Percentiles rank a stretch among this genome's conserved stretches.
Conservation (phyloP, 2,888 invertebrate species). For the Agelastica alni region DNA sequence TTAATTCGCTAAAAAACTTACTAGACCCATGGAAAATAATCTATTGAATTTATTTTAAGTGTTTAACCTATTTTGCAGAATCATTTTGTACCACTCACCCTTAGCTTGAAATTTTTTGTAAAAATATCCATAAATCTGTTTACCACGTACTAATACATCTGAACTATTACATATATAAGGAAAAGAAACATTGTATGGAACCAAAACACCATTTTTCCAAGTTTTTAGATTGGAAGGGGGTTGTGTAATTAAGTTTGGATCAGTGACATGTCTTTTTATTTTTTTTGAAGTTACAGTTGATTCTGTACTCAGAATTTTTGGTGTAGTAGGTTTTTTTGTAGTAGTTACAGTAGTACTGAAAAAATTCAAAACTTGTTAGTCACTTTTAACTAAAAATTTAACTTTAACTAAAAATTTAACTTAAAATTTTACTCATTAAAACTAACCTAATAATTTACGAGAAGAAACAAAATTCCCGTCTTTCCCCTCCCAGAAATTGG, state of each 20-base stretch:
- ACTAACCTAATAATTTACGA: too few relatives aligned
- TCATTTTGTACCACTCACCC: too few relatives aligned
- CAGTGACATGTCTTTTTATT: constrained; percentile 32
- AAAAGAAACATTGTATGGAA: constrained; percentile 49
- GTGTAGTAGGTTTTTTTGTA: constrained; percentile 7
- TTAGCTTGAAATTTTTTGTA: constrained; percentile 66
- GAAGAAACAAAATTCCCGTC: too few relatives aligned
- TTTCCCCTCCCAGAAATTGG: too few relatives aligned
- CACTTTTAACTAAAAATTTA: too few relatives aligned
- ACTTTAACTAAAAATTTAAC: too few relatives aligned
- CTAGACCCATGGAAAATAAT: too few relatives aligned
- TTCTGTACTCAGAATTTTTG: constrained; percentile 22
- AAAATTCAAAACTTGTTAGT: too few relatives aligned
- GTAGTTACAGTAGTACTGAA: constrained; percentile 29
- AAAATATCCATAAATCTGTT: constrained; percentile 76
- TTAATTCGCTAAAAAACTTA: too few relatives aligned
- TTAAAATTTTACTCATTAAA: too few relatives aligned
- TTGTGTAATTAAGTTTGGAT: not conserved
- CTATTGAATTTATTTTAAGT: too few relatives aligned
- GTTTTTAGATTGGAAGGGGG: constrained; percentile 36
- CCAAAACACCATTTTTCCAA: constrained; percentile 47
- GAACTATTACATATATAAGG: constrained; percentile 65
- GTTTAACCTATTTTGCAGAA: too few relatives aligned
- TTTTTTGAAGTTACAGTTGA: constrained; percentile 17
- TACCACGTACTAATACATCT: constrained; percentile 66